These are phyloP conservation scores for Apteryx mantelli DNA, from an alignment of 2,113 vertebrate species.

Conservation along the genomic window DNA sequence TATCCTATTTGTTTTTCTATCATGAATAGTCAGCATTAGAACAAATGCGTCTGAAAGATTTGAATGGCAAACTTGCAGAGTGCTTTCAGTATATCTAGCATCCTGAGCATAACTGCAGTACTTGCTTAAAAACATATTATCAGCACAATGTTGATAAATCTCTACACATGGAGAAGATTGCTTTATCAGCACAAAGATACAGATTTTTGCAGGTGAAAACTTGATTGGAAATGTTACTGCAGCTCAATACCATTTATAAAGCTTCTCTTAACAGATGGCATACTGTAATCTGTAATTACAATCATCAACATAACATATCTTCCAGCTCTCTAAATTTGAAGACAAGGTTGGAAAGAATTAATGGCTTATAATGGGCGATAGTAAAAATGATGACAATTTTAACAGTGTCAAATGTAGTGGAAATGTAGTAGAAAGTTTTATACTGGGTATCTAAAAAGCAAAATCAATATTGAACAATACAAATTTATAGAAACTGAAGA, in stretches of 20 bases:
- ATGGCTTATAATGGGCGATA: not conserved
- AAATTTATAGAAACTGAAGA: too few species aligned
- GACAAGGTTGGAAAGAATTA: not conserved
- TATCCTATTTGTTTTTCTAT: not conserved
- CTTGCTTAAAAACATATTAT: slow-evolving; percentile 24
- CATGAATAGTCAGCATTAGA: not conserved
- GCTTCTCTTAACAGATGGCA: slow-evolving; percentile 29
- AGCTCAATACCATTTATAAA: slow-evolving; percentile 27
- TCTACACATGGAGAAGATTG: slow-evolving; percentile 16
- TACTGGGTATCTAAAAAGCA: not conserved
- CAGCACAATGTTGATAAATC: not conserved
- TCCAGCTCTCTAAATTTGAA: not conserved
- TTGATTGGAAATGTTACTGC: not conserved
- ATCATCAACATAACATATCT: not conserved
- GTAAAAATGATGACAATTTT: not conserved
- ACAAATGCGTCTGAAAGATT: not conserved
- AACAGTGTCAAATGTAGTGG: not conserved
- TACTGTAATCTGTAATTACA: not conserved
- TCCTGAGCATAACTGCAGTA: not conserved
- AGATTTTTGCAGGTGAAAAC: slow-evolving; percentile 7
- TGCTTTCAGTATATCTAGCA: not conserved
- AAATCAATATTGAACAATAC: not conserved
- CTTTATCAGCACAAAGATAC: slow-evolving; percentile 45
- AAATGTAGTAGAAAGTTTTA: not conserved
- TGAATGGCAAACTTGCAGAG: slow-evolving; percentile 38